Evolutionary conservation across 2,797 vertebrate species (phyloP), one percentile per base, ranked within the genome.

Genomic region (Melanogrammus aeglefinus): DNA sequence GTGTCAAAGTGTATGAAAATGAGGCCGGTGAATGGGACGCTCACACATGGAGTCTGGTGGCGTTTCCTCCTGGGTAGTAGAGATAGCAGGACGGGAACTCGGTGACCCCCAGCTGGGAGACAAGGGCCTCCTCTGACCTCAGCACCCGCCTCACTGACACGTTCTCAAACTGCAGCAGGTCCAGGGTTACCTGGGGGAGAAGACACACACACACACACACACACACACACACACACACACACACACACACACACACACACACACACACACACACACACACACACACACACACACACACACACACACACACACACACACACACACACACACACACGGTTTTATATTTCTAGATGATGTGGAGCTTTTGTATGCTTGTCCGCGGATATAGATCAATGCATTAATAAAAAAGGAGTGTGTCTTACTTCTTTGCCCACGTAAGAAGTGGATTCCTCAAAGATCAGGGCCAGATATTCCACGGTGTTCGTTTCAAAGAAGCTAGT

Each of bases 391-490:
- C 74, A 38, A 21, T 2, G 12, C 21, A 1, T n/a, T 0, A 14
- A 41, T 44, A 72, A 33, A 5, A 5, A 73, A 73, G 83, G 0
- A 0, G 14, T 18, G 27, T 2, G 9, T 0, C 83, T 90, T 90
- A 98, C 97, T 97, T 99, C 97, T 94, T 95, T 92, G 79, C 96
- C 97, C 44, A 97, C 69, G 0, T 96, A 99, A 27, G 96, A 97
- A 36, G 80, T 18, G 0, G 85, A 80, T 0, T 90, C 82, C 86
- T 99, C 97, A 2, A 98, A 99, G 90, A 99, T 94, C 90, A 99
- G 85, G 0, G 93, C 96, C 90, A 99, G 87, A 84, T 96, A 92
- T 5, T 88, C 82, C 72, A 94, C 92, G 0, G 76, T 89, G 87
- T 94, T 96, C 31, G 91, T 94, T 75, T 94, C 91, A 87, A 96